These are phyloP conservation scores for Teleopsis dalmanni DNA, from an alignment of 1,140 invertebrate genomes.

Conservation along the genomic window DNA sequence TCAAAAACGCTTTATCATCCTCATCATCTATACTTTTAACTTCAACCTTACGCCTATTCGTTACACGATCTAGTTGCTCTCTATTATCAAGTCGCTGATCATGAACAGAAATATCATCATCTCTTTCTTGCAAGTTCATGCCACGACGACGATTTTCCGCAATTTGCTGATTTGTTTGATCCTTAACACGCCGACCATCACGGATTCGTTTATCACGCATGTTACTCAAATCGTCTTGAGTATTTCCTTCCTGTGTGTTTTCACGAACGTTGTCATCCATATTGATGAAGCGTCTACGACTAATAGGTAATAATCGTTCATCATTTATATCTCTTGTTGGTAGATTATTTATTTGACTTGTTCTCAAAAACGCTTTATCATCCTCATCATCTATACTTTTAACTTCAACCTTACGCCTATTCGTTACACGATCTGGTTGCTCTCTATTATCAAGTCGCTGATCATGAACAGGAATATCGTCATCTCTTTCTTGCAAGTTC, in stretches of 20 bases:
- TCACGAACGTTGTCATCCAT: background rate
- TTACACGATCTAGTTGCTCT: background rate
- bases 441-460: too few species aligned
- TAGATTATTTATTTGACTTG: too few species aligned
- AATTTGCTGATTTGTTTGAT: background rate
- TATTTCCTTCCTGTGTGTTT: background rate
- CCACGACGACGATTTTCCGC: background rate
- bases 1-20: background rate
- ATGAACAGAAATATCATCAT: too few species aligned
- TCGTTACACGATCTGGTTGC: background rate
- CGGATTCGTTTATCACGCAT: background rate
- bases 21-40: background rate
- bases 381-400: background rate
- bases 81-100: too few species aligned
- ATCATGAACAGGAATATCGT: too few species aligned
- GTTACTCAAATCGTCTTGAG: background rate
- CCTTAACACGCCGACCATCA: background rate
- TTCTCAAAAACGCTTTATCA: background rate
- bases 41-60: background rate
- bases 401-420: background rate
- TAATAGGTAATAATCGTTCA: slow-evolving; percentile 15
- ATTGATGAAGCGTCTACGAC: slow-evolving; percentile 1
- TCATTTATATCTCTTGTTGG: background rate
- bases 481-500: background rate
- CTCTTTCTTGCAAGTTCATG: background rate